These are phyloP conservation scores for Rotaria macrura DNA, from an alignment of 2,888 invertebrate species.

Conservation along the genomic window DNA sequence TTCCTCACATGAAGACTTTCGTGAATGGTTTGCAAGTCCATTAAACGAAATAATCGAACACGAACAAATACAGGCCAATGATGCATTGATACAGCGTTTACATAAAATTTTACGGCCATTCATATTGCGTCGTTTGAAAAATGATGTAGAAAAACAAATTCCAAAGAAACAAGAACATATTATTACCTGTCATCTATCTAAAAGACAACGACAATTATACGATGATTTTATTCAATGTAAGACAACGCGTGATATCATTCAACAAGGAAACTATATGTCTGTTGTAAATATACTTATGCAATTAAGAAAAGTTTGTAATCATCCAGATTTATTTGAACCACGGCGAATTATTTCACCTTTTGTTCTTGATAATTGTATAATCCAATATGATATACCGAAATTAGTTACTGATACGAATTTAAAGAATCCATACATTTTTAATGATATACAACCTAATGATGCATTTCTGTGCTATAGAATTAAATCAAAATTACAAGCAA, in stretches of 20 bases:
- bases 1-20: conserved; percentile 78
- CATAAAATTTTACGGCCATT: conserved; percentile 88
- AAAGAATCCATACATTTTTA: not conserved
- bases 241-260: conserved; percentile 82
- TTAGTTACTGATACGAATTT: not conserved
- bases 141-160: conserved; percentile 91
- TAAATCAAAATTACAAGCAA: not conserved
- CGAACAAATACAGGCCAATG: conserved; percentile 65
- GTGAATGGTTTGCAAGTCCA: conserved; percentile 96
- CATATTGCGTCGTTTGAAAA: conserved; percentile 76
- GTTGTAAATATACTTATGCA: conserved; percentile 95
- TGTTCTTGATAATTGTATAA: conserved; percentile 54
- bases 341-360: conserved; percentile 87
- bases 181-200: conserved; percentile 79
- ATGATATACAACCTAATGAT: not conserved
- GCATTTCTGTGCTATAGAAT: not conserved
- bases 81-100: conserved; percentile 71
- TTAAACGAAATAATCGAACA: conserved; percentile 91
- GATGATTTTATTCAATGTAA: conserved; percentile 85
- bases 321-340: conserved; percentile 92
- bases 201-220: conserved; percentile 87
- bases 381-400: conserved; percentile 54
- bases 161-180: conserved; percentile 88
- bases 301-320: conserved; percentile 89
- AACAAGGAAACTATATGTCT: conserved; percentile 79